Conservation (phyloP, 92 coral and sea anemone species). For the Bergia puertoricense region DNA sequence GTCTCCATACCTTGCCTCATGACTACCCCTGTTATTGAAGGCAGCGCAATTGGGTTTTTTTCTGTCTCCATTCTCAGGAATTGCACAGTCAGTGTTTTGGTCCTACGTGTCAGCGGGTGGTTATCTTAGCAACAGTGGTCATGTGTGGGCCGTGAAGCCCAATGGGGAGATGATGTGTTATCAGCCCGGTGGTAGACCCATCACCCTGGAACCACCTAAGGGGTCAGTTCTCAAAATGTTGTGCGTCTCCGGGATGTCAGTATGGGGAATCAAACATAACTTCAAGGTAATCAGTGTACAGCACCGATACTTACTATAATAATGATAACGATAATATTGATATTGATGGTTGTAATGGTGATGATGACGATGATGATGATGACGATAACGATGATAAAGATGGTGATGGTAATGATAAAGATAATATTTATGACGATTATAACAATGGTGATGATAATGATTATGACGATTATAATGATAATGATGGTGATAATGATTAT, state of each 20-base stretch:
- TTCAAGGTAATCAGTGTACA: conserved; percentile 31
- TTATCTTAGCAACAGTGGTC: conserved; percentile 51
- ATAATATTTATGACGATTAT: too few species aligned
- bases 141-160: conserved; percentile 95
- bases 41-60: neutral
- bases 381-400: neutral
- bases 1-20: neutral
- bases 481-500: too few species aligned
- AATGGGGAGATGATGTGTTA: conserved; percentile 93
- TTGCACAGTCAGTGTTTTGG: conserved; percentile 95
- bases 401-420: neutral
- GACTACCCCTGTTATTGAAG: neutral
- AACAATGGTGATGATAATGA: too few species aligned
- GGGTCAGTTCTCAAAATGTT: conserved; percentile 69
- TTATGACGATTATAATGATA: too few species aligned
- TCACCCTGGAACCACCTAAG: conserved; percentile 72
- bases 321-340: neutral
- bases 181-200: conserved; percentile 72
- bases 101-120: conserved; percentile 80
- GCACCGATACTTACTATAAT: too few species aligned
- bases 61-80: conserved; percentile 40
- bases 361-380: neutral
- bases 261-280: conserved; percentile 87
- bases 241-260: conserved; percentile 73
- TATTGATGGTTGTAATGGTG: neutral